Evolutionary conservation across 2,113 vertebrate species (phyloP).

Genomic region (Trinectes maculatus): DNA sequence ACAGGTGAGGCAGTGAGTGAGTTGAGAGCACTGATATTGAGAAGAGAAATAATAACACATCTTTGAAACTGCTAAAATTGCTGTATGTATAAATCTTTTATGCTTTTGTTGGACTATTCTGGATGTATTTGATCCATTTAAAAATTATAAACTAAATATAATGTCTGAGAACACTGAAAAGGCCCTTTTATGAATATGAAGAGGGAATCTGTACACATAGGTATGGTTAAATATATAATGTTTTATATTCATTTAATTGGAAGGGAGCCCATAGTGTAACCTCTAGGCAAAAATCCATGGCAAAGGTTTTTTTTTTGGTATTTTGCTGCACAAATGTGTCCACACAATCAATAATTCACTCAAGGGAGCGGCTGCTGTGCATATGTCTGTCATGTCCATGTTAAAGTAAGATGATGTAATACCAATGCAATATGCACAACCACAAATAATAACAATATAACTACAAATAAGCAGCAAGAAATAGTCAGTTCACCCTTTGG

Average conservation of each 20-base stretch:
- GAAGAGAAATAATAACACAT: too few relatives aligned
- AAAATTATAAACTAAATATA: neutral
- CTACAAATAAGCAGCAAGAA: neutral
- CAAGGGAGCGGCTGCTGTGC: neutral
- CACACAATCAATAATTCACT: constrained; percentile 28
- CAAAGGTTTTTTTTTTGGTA: constrained; percentile 24
- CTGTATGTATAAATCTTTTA: too few relatives aligned
- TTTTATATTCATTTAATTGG: neutral
- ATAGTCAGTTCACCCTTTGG: neutral
- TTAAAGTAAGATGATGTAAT: constrained; percentile 51
- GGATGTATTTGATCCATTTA: constrained; percentile 7
- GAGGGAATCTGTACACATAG: neutral
- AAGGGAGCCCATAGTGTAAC: neutral
- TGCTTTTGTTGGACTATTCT: too few relatives aligned
- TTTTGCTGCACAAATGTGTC: constrained; percentile 30
- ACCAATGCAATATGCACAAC: constrained; percentile 32
- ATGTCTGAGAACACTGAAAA: neutral
- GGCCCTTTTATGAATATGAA: neutral
- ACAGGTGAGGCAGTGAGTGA: too few relatives aligned
- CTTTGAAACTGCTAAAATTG: neutral
- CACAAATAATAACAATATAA: constrained; percentile 17
- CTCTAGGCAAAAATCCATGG: constrained; percentile 20
- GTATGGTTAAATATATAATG: neutral
- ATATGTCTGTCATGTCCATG: neutral
- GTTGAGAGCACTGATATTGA: neutral